Evolutionary conservation across 2,888 invertebrate genomes (phyloP).

Genomic region (Coenonympha glycerion): DNA sequence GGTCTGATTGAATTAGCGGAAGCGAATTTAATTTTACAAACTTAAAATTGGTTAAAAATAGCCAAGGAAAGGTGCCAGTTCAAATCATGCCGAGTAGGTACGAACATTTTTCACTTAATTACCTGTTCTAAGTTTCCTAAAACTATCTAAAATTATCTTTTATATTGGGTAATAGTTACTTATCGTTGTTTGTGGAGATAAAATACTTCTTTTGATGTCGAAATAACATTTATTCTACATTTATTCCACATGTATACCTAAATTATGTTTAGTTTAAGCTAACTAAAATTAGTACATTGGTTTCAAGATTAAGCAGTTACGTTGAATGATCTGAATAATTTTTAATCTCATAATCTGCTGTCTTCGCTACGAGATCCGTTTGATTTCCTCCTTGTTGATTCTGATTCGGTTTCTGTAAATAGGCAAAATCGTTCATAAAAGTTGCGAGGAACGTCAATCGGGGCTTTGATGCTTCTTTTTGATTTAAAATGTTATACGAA

Average conservation of each 20-base stretch:
- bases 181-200: too few relatives aligned
- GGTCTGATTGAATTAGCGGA: too few relatives aligned
- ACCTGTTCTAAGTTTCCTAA: too few relatives aligned
- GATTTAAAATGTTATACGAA: neutral
- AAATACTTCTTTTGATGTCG: too few relatives aligned
- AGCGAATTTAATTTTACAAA: too few relatives aligned
- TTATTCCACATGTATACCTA: neutral
- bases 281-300: neutral
- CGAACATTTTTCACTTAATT: too few relatives aligned
- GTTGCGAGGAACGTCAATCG: neutral
- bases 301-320: neutral
- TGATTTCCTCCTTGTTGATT: slow-evolving; percentile 18
- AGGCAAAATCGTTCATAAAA: slow-evolving; percentile 2
- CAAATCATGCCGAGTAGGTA: too few relatives aligned
- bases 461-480: neutral
- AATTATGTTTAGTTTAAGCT: neutral
- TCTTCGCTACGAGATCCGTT: slow-evolving; percentile 20
- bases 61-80: too few relatives aligned
- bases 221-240: too few relatives aligned
- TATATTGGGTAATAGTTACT: too few relatives aligned
- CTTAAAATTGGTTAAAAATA: too few relatives aligned
- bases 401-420: slow-evolving; percentile 17
- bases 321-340: neutral
- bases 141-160: too few relatives aligned
- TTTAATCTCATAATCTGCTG: slow-evolving; percentile 22